These are phyloP conservation scores for Mesembrinibis cayennensis DNA, from an alignment of 2,113 vertebrate genomes.

Conservation along the genomic window DNA sequence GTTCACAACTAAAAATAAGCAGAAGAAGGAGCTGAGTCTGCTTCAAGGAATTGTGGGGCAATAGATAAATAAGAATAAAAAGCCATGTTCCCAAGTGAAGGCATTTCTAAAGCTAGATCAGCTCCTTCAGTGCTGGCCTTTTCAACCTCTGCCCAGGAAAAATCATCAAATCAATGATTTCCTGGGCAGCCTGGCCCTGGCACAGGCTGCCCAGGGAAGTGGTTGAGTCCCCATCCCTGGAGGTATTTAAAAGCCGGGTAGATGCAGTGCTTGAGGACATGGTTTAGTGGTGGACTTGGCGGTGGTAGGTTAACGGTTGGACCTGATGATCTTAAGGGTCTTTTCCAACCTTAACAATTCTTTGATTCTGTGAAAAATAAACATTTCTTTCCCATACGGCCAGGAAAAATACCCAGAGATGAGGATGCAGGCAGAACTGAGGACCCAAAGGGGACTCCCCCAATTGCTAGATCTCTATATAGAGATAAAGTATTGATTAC, in stretches of 20 bases:
- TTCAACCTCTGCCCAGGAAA: background rate
- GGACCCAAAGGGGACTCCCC: background rate
- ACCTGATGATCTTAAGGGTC: no score
- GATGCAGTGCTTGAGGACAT: no score
- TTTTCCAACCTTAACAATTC: no score
- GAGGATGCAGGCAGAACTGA: background rate
- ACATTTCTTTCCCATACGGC: background rate
- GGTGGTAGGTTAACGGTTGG: no score
- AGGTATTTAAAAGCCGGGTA: no score
- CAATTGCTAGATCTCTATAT: rapidly evolving
- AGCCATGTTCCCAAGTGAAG: rapidly evolving
- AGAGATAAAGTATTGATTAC: background rate
- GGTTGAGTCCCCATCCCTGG: no score
- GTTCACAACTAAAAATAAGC: conserved; percentile 28
- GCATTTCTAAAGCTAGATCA: background rate
- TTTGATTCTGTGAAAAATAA: background rate
- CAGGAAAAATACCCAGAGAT: background rate
- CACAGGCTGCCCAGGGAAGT: no score
- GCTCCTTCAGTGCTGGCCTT: background rate
- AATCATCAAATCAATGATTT: background rate
- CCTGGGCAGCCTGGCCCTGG: no score
- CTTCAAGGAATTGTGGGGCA: background rate
- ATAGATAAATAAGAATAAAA: background rate
- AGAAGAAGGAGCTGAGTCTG: background rate
- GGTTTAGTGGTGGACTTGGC: no score